Base-by-base conservation (phyloP, 2,888 invertebrate species). In the Drosophila austrosaltans region DNA sequence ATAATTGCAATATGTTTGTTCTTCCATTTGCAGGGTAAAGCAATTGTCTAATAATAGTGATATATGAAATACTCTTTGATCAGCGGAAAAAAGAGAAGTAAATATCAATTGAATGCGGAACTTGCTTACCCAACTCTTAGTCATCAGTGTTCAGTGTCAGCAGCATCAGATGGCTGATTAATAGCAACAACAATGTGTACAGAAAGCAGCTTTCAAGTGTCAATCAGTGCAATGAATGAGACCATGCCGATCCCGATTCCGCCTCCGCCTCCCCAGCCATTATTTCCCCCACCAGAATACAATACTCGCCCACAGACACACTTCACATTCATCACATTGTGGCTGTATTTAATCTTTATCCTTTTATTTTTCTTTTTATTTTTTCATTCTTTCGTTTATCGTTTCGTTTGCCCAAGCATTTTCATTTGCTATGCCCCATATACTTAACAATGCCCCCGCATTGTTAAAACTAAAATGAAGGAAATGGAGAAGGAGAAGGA, bases 121-220 rank as follows among this genome's bases (percentile, higher is more conserved):
- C 59, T 66, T 22, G 10, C 16, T 56, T 16, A 16, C 16, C 10
- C 30, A 44, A 56, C 73, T 64, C 78, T 82, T 77, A 82, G 83
- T 82, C 82, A 82, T 85, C 76, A 53, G 28, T 44, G 32, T 16
- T 53, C 28, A 42, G n/a, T 40, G 42, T 32, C 22, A 30, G 30
- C 30, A 30, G 30, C 30, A 30, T 30, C 64, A 66, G 63, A 72
- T 69, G 53, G 66, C 74, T 69, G 68, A 77, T 76, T 74, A 80
- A 75, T 66, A 77, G 72, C 79, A 79, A 58, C 60, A 65, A 44
- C 56, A 67, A 75, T 60, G 75, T 63, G 54, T 75, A 72, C 64
- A 66, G 62, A 63, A 70, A 78, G 69, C 66, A 63, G 75, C 68
- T 77, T 77, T 79, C 68, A 72, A 77, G 80, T 82, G 82, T 79